Evolutionary conservation across 2,113 vertebrate genomes (phyloP).

Genomic region (Capricornis sumatraensis): DNA sequence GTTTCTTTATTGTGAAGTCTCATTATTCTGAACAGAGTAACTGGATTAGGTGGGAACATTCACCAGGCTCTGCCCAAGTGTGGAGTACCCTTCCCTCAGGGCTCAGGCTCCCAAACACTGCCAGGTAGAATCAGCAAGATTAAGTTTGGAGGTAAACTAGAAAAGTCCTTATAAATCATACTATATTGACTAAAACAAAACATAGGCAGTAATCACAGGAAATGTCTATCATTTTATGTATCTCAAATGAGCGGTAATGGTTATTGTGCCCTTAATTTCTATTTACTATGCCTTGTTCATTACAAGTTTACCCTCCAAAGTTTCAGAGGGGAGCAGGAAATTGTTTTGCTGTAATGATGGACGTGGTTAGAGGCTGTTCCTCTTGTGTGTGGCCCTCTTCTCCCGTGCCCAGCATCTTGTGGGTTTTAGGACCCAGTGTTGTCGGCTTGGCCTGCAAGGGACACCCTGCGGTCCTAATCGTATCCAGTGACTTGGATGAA

Average conservation of each 20-base stretch:
- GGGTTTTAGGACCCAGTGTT: background rate
- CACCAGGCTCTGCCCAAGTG: background rate
- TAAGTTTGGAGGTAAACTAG: background rate
- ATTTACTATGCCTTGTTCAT: background rate
- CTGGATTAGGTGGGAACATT: background rate
- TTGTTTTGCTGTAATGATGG: background rate
- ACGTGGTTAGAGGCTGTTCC: background rate
- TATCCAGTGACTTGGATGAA: background rate
- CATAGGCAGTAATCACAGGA: background rate
- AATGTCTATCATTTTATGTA: background rate
- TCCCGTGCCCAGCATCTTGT: accelerated
- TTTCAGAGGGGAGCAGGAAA: background rate
- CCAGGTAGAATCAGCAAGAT: background rate
- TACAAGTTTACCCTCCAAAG: background rate
- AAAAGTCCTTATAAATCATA: background rate
- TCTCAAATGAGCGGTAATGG: background rate
- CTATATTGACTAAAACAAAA: background rate
- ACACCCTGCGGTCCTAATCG: background rate
- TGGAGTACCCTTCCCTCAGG: background rate
- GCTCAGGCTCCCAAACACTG: background rate
- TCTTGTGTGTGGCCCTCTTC: background rate
- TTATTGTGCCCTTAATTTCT: background rate
- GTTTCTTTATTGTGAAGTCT: constrained; percentile 2
- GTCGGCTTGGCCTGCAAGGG: background rate
- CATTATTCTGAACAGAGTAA: background rate